These are phyloP conservation scores for Eublepharis macularius DNA, from an alignment of 2,113 vertebrate species.

Conservation along the genomic window DNA sequence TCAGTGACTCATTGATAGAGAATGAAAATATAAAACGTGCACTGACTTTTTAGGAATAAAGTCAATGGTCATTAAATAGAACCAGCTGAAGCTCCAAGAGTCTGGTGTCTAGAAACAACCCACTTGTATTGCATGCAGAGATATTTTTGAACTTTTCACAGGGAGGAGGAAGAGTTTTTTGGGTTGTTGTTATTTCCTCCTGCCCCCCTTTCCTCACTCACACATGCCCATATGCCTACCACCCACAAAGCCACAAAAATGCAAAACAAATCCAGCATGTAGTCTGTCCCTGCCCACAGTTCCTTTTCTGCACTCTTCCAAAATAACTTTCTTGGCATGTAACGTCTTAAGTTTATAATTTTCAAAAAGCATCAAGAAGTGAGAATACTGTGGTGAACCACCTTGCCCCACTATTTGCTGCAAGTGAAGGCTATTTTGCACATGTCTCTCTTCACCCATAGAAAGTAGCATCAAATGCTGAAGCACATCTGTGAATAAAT, in stretches of 20 bases:
- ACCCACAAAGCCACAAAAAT: constrained; percentile 6
- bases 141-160: constrained; percentile 26
- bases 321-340: constrained; percentile 16
- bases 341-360: not conserved
- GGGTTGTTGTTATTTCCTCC: constrained; percentile 38
- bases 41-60: not conserved
- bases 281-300: constrained; percentile 21
- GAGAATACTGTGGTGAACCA: not conserved
- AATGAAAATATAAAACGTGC: constrained; percentile 16
- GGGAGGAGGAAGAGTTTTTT: constrained; percentile 12
- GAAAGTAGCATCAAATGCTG: not conserved
- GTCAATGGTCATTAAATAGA: constrained; percentile 23
- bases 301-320: not conserved
- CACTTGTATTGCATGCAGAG: constrained; percentile 39
- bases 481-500: not conserved
- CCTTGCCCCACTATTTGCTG: not conserved
- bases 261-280: constrained; percentile 36
- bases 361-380: not conserved
- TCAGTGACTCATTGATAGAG: not conserved
- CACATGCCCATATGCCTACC: not conserved
- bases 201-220: constrained; percentile 34
- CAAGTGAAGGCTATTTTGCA: not conserved
- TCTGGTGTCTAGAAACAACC: constrained; percentile 8
- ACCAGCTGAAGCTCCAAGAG: constrained; percentile 17
- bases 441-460: not conserved